Percentiles rank a stretch among this genome's conserved stretches.
Conservation (phyloP, 2,113 vertebrate genomes). For the Antennarius striatus region DNA sequence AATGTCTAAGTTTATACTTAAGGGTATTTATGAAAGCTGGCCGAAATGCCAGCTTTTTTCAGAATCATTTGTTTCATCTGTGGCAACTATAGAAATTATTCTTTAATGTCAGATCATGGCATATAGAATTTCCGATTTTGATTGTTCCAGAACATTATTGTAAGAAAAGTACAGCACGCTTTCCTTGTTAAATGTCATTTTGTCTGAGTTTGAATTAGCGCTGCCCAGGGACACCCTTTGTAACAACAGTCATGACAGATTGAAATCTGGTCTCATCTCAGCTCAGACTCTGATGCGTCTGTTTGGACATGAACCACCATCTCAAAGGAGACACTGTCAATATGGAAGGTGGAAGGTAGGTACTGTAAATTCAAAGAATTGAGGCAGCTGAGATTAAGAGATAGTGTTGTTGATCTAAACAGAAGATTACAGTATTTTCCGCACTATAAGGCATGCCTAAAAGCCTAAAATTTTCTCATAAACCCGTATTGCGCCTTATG, state of each 20-base stretch:
- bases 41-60: too few relatives aligned
- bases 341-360: not conserved
- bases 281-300: conserved; percentile 19
- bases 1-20: too few relatives aligned
- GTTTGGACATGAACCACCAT: not conserved
- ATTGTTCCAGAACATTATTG: conserved; percentile 32
- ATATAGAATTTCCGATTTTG: conserved; percentile 2
- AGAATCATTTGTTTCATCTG: too few relatives aligned
- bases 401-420: too few relatives aligned
- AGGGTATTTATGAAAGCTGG: too few relatives aligned
- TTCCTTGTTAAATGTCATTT: conserved; percentile 43
- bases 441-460: too few relatives aligned
- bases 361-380: too few relatives aligned
- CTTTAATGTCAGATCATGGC: not conserved
- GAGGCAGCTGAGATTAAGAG: too few relatives aligned
- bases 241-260: conserved; percentile 35
- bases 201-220: conserved; percentile 27
- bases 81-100: not conserved
- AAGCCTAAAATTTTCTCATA: too few relatives aligned
- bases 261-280: conserved; percentile 2
- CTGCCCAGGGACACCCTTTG: conserved; percentile 20
- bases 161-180: conserved; percentile 8
- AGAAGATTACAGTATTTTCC: too few relatives aligned
- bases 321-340: not conserved
- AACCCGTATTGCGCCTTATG: too few relatives aligned